Conservation (phyloP, 35 echinoderm and acorn worm genomes). For the Eucidaris tribuloides region DNA sequence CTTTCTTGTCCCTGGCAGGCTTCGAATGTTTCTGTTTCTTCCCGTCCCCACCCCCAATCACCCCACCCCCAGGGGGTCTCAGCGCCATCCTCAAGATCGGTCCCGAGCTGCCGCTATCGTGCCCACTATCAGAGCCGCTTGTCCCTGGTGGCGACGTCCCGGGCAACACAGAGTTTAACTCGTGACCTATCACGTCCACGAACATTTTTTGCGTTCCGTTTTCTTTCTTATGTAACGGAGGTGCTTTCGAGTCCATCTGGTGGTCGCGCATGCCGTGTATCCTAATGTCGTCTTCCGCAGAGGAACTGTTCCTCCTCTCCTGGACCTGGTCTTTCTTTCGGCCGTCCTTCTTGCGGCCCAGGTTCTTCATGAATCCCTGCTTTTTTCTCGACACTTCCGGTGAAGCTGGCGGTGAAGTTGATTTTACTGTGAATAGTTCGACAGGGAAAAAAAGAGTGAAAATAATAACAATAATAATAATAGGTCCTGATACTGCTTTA, state of each 20-base stretch:
- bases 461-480: background rate
- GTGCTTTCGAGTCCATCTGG: constrained; percentile 1
- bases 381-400: constrained; percentile 69
- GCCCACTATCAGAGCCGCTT: constrained; percentile 1
- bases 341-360: constrained; percentile 50
- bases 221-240: constrained; percentile 20
- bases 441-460: background rate
- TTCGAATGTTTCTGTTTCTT: background rate
- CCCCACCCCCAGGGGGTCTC: constrained; percentile 28
- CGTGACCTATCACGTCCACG: constrained; percentile 45
- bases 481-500: background rate
- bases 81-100: constrained; percentile 31
- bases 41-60: background rate
- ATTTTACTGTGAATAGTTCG: background rate
- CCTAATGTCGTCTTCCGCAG: constrained; percentile 25
- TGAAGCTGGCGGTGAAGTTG: constrained; percentile 22
- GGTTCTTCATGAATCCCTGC: constrained; percentile 47
- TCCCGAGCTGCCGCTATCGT: constrained; percentile 15
- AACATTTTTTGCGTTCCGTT: constrained; percentile 26
- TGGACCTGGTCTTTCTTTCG: constrained; percentile 24
- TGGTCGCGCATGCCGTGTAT: background rate
- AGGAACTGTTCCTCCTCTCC: constrained; percentile 39
- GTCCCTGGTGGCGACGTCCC: constrained; percentile 2
- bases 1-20: background rate
- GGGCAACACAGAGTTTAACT: constrained; percentile 53